Base-by-base conservation (phyloP, 2,113 vertebrate species). In the Carlito syrichta region DNA sequence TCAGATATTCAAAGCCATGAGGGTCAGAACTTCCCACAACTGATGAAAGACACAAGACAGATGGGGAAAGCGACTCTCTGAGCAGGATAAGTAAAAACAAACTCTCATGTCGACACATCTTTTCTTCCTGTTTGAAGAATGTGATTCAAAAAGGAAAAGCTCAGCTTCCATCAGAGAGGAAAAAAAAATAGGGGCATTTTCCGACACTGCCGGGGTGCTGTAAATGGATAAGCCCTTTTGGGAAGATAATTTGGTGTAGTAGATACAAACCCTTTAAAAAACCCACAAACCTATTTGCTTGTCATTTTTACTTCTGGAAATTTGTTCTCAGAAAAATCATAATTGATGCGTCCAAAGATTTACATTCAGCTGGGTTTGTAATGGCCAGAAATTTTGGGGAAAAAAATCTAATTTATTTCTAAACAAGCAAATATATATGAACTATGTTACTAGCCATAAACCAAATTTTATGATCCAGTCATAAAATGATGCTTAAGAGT, bases 141-240 rank as follows among this genome's bases (percentile, higher is more conserved):
- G 68, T 30, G 2, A 23, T 54, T 85, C 83, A 43, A 52, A 89
- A 48, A 82, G 52, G 60, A 85, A 56, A 77, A 9, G 25, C 60
- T 45, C 0, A 6, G 60, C 73, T 38, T 79, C 40, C 52, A 2
- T n/a, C 11, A 0, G 63, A 32, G 50, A 23, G 35, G 25, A 30
- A 52, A 62, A 52, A 38, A 45, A n/a, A n/a, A n/a, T n/a, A n/a
- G n/a, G 9, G 40, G 27, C 20, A 0, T 10, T 50, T 25, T 6
- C 8, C 0, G 38, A 43, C 0, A 3, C 5, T 2, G 14, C 56
- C 3, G 38, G 0, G 19, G 50, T 48, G 27, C 52, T 0, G 45
- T 5, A 6, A 68, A 13, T 0, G 43, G n/a, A 30, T 22, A 9
- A 6, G 1, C 22, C 66, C 38, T 35, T 63, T 32, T 16, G 38